phyloP scores from a whole-genome alignment of 92 coral and sea anemone species.

The Bergia puertoricense region DNA sequence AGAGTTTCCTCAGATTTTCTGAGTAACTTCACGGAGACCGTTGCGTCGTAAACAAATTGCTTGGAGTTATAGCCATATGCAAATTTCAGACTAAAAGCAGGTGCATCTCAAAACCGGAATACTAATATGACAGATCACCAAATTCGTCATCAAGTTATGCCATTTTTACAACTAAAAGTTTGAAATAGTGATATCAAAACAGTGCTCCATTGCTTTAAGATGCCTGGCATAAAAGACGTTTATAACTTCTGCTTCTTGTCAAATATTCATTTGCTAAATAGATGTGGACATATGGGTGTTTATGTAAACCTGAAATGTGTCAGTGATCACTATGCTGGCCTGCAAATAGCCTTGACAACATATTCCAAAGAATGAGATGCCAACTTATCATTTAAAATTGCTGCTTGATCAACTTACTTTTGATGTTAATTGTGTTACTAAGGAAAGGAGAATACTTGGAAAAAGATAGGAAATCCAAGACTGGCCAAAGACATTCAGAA shows the following conservation, averaged over 20 bases:
- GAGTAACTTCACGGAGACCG: slow-evolving; percentile 4
- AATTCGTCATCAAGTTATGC: neutral
- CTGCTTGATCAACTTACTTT: too few species aligned
- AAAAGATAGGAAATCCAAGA: too few species aligned
- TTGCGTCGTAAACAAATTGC: slow-evolving; percentile 4
- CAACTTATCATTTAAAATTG: too few species aligned
- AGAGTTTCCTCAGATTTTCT: neutral
- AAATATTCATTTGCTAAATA: neutral
- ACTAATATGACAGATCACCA: neutral
- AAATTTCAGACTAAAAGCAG: slow-evolving; percentile 26
- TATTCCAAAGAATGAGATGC: too few species aligned
- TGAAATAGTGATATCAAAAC: neutral
- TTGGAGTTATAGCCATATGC: slow-evolving; percentile 27
- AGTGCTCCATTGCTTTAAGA: neutral
- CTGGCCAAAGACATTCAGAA: too few species aligned
- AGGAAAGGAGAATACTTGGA: too few species aligned
- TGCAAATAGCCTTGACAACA: too few species aligned
- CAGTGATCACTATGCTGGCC: too few species aligned
- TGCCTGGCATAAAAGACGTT: neutral
- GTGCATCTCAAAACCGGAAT: neutral
- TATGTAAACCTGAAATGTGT: neutral
- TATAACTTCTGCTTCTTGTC: neutral
- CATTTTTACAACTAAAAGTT: too few species aligned
- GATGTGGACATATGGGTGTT: neutral
- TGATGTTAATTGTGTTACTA: too few species aligned